Percentiles rank a stretch among this genome's conserved stretches.
These are phyloP conservation scores for Hydropotes inermis DNA, from an alignment of 2,113 vertebrate species.

Conservation along the genomic window DNA sequence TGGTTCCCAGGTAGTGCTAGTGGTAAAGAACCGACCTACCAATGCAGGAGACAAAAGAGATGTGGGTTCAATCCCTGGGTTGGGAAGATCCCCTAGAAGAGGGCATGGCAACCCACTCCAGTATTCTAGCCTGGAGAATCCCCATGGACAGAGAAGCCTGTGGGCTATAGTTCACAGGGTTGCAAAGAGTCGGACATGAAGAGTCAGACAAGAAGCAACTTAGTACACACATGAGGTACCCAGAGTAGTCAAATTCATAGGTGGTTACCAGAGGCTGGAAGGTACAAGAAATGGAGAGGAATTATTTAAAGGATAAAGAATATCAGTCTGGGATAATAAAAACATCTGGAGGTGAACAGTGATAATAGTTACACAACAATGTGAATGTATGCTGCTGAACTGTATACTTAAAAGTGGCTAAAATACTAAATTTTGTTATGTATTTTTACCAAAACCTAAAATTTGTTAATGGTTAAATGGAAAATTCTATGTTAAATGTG, in stretches of 20 bases:
- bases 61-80: background rate
- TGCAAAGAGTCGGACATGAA: background rate
- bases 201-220: background rate
- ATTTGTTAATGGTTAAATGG: background rate
- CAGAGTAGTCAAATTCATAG: background rate
- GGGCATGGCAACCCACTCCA: background rate
- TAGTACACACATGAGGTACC: background rate
- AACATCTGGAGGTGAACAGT: background rate
- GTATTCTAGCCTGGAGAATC: background rate
- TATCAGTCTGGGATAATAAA: background rate
- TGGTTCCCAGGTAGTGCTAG: background rate
- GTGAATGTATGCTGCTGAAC: background rate
- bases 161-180: background rate
- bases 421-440: background rate
- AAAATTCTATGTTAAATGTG: background rate
- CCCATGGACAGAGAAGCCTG: background rate
- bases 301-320: background rate
- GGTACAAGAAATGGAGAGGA: background rate
- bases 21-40: background rate
- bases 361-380: background rate
- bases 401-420: background rate
- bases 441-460: background rate
- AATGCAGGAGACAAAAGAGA: background rate
- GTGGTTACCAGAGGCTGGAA: background rate
- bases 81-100: background rate